These are phyloP conservation scores for Echiichthys vipera DNA, from an alignment of 2,797 vertebrate genomes.

Conservation along the genomic window DNA sequence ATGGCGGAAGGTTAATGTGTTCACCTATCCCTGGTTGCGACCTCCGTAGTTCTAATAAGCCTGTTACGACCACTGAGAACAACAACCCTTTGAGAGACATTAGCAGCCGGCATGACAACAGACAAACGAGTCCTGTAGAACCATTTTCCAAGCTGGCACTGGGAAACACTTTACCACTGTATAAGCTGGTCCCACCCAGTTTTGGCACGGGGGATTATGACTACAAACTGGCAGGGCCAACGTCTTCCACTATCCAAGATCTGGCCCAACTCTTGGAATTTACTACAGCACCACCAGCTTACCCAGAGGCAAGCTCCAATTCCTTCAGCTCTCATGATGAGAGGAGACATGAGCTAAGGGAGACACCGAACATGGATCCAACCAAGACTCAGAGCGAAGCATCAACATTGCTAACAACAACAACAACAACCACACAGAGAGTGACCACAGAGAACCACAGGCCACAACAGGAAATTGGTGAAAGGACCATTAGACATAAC, in stretches of 20 bases:
- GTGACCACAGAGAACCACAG: slow-evolving; percentile 50
- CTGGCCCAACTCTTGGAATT: slow-evolving; percentile 59
- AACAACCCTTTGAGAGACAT: slow-evolving; percentile 78
- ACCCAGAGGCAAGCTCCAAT: slow-evolving; percentile 49
- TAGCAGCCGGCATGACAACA: slow-evolving; percentile 82
- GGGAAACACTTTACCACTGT: slow-evolving; percentile 72
- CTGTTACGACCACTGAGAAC: slow-evolving; percentile 77
- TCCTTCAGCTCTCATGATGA: slow-evolving; percentile 51
- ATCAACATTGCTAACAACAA: slow-evolving; percentile 30
- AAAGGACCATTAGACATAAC: slow-evolving; percentile 43
- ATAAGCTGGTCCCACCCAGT: slow-evolving; percentile 72
- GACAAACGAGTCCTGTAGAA: slow-evolving; percentile 80
- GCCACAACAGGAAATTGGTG: slow-evolving; percentile 39
- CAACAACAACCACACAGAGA: slow-evolving; percentile 44
- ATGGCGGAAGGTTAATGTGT: slow-evolving; percentile 92
- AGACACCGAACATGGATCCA: slow-evolving; percentile 39
- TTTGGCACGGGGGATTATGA: slow-evolving; percentile 79
- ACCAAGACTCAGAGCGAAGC: slow-evolving; percentile 49
- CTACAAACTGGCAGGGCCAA: slow-evolving; percentile 63
- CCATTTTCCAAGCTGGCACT: slow-evolving; percentile 57
- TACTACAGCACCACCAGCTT: slow-evolving; percentile 28
- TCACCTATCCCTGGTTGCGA: slow-evolving; percentile 89
- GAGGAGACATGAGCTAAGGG: slow-evolving; percentile 64
- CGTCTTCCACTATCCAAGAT: slow-evolving; percentile 58
- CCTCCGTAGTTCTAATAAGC: slow-evolving; percentile 40